Conservation (phyloP, 2,113 vertebrate genomes). For the Gopherus evgoodei region DNA sequence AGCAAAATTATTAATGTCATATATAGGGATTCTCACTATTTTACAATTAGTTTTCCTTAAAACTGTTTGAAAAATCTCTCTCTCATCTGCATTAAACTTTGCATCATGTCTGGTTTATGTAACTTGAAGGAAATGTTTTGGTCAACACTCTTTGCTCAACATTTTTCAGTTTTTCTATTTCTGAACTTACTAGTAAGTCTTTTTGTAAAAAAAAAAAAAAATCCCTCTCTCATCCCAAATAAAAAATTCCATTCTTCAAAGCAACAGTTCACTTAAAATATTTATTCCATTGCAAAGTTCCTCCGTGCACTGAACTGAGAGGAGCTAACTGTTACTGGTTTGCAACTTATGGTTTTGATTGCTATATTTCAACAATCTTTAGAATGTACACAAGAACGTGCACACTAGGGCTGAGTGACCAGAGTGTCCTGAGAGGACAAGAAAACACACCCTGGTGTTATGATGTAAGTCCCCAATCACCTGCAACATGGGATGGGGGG, state of each 20-base stretch:
- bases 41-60: background rate
- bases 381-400: background rate
- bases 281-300: background rate
- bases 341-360: background rate
- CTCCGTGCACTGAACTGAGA: background rate
- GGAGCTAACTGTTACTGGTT: background rate
- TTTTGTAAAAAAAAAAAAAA: too few relatives aligned
- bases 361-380: background rate
- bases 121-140: conserved; percentile 33
- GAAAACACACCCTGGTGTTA: background rate
- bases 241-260: background rate
- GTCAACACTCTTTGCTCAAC: background rate
- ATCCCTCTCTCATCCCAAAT: background rate
- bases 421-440: background rate
- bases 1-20: background rate
- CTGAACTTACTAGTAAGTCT: background rate
- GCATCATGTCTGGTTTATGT: conserved; percentile 42
- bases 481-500: background rate
- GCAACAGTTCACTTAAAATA: background rate
- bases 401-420: background rate
- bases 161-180: conserved; percentile 28
- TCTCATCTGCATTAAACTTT: conserved; percentile 28
- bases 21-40: background rate
- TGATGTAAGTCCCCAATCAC: background rate
- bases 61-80: conserved; percentile 28